phyloP scores from a whole-genome alignment of 2,888 invertebrate species.

The Orthosia gothica region DNA sequence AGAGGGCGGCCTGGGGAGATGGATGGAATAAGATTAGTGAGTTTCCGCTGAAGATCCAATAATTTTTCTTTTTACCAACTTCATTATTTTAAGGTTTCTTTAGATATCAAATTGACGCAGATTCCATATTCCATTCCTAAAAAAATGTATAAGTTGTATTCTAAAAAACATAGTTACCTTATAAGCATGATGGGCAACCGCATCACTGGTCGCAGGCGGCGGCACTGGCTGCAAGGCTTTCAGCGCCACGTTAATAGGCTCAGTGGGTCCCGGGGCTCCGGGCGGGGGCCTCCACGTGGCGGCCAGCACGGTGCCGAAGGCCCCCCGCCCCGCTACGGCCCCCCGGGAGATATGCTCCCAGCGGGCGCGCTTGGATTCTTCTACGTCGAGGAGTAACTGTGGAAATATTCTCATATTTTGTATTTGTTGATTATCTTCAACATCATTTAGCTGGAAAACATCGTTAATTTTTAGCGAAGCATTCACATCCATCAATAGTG shows the following conservation, averaged over 20 bases:
- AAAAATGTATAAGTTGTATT: too few species aligned
- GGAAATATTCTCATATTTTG: background rate
- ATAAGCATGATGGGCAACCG: constrained; percentile 80
- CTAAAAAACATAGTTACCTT: constrained; percentile 73
- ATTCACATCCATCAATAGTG: too few species aligned
- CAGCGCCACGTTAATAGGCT: constrained; percentile 93
- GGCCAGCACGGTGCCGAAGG: constrained; percentile 99
- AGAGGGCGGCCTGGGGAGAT: constrained; percentile 92
- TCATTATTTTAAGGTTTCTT: too few species aligned
- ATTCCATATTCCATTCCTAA: too few species aligned
- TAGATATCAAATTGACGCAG: too few species aligned
- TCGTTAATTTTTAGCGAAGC: too few species aligned
- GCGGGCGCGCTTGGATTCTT: constrained; percentile 95
- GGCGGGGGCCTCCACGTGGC: constrained; percentile 92
- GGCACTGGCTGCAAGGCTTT: constrained; percentile 99
- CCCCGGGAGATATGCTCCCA: constrained; percentile 96
- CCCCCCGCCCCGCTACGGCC: constrained; percentile 97
- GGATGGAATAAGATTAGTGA: background rate
- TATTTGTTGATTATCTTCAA: too few species aligned
- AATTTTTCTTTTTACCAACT: too few species aligned
- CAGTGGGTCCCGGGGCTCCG: constrained; percentile 82
- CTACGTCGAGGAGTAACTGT: constrained; percentile 96
- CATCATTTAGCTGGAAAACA: too few species aligned
- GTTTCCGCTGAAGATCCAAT: background rate
- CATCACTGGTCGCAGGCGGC: constrained; percentile 90